Base-by-base conservation (phyloP, 2,797 vertebrate species). In the Aeoliscus strigatus region DNA sequence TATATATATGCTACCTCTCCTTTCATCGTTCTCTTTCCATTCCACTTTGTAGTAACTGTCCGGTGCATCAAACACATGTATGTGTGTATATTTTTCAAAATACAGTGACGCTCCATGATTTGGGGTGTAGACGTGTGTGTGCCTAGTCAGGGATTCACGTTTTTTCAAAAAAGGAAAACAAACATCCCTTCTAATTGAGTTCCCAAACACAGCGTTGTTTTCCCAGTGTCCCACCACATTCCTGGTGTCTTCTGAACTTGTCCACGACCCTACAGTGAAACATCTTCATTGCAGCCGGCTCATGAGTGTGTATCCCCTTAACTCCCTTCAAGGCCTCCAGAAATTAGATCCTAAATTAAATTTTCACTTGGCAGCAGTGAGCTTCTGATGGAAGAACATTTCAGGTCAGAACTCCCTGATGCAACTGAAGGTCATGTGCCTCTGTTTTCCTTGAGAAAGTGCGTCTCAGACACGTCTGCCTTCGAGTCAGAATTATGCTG, bases 151-250 rank as follows among this genome's bases (percentile, higher is more conserved):
- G n/a, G n/a, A n/a, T n/a, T n/a, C n/a, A n/a, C n/a, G n/a, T n/a
- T n/a, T n/a, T n/a, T n/a, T n/a, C n/a, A n/a, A n/a, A n/a, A n/a
- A n/a, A n/a, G n/a, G n/a, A n/a, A n/a, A n/a, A n/a, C n/a, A n/a
- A n/a, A n/a, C n/a, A 27, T 59, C 44, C 56, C 23, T 25, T 61
- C 35, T 54, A 61, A 66, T 61, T 52, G 45, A 60, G 45, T 51
- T 67, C 34, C 21, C 41, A 54, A 48, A 66, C 36, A 37, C 39
- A 55, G 18, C 37, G 15, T 28, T 27, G 1, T 15, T 41, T 35
- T 42, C 28, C 24, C 23, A 36, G 27, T 2, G 13, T 45, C 36
- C 26, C 6, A 2, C 4, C 30, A 6, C 51, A 51, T 34, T 35
- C 51, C 26, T 43, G 25, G 21, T 33, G 23, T 14, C 33, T 3